phyloP scores from a whole-genome alignment of 2,113 vertebrate genomes.

The Polypterus senegalus region DNA sequence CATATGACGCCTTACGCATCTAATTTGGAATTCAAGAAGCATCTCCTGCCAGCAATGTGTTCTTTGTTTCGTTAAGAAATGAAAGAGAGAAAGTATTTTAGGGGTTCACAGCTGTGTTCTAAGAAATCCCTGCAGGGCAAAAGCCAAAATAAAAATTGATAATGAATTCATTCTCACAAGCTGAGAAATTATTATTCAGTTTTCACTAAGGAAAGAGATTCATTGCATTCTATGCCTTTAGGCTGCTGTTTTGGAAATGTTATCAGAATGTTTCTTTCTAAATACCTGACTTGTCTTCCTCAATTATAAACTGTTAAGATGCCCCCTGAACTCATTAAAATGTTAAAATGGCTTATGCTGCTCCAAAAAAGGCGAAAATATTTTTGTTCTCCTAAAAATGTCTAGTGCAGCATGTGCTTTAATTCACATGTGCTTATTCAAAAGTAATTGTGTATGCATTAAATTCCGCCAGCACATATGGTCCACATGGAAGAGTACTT shows the following conservation, averaged over 20 bases:
- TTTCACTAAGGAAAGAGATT: slow-evolving; percentile 2
- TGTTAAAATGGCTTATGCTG: neutral
- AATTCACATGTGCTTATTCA: slow-evolving; percentile 12
- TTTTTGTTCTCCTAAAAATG: slow-evolving; percentile 1
- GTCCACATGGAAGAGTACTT: neutral
- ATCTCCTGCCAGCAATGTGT: neutral
- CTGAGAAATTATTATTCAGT: slow-evolving; percentile 7
- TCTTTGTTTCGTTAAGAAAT: slow-evolving; percentile 2
- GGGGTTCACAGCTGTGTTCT: slow-evolving; percentile 5
- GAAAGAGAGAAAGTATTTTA: slow-evolving; percentile 1
- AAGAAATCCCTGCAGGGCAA: slow-evolving; percentile 3
- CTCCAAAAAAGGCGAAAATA: slow-evolving; percentile 11
- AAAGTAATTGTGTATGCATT: slow-evolving; percentile 18
- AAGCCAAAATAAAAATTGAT: slow-evolving; percentile 2
- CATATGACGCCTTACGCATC: slow-evolving; percentile 1
- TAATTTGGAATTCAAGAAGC: slow-evolving; percentile 1
- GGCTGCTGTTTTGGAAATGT: slow-evolving; percentile 8
- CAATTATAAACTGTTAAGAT: slow-evolving; percentile 2
- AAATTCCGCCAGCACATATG: slow-evolving; percentile 6
- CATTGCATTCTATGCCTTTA: neutral
- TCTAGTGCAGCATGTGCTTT: neutral
- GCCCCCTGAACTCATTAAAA: slow-evolving; percentile 2
- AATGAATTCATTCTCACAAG: slow-evolving; percentile 11
- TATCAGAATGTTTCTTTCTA: neutral
- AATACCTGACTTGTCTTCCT: slow-evolving; percentile 7